A percentile compares a stretch with the other conserved stretches of the same genome.
These are phyloP conservation scores for Druon quercuslanigerum DNA, from an alignment of 1,140 invertebrate species.

Conservation along the genomic window DNA sequence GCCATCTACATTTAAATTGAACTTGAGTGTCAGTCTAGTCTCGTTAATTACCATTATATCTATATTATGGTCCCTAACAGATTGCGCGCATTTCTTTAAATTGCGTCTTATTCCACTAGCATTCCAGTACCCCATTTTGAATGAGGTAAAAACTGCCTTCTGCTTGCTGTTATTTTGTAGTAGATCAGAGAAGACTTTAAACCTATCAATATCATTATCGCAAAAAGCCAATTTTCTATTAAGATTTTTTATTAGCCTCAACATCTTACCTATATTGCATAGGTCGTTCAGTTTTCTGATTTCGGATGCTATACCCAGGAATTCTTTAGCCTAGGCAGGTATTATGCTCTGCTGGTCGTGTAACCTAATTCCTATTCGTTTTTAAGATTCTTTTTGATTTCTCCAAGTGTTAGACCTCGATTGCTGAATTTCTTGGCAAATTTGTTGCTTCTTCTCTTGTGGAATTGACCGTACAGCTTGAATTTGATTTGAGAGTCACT, in stretches of 20 bases:
- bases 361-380: no score
- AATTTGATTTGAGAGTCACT: no score
- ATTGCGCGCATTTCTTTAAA: not conserved
- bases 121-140: not conserved
- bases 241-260: no score
- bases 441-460: no score
- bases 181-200: no score
- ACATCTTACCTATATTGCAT: not conserved
- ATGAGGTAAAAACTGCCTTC: not conserved
- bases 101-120: not conserved
- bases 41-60: conserved; percentile 23
- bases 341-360: no score
- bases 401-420: no score
- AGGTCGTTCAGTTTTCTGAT: not conserved
- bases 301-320: not conserved
- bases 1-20: not conserved
- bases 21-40: not conserved
- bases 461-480: no score
- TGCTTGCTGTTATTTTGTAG: not conserved
- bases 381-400: no score
- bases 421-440: no score
- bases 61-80: no score
- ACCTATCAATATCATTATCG: not conserved
- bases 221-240: not conserved
- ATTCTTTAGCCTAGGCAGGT: no score